Percentiles rank a stretch among this genome's conserved stretches.
These are phyloP conservation scores for Periophthalmodon schlosseri DNA, from an alignment of 2,113 vertebrate species.

Conservation along the genomic window DNA sequence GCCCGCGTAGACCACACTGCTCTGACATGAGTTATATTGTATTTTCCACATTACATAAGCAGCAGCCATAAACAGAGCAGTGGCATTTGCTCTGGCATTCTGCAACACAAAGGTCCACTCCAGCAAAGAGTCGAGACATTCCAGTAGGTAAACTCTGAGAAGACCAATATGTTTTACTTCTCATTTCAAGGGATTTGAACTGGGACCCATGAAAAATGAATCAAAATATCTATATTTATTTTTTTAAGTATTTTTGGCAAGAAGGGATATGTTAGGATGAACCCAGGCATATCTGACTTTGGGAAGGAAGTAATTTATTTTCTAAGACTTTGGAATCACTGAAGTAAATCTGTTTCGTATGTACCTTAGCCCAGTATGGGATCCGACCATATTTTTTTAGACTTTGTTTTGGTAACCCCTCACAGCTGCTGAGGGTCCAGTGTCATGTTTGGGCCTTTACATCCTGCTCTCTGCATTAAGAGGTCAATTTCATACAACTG, in stretches of 20 bases:
- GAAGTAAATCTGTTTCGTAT: neutral
- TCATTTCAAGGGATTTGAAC: neutral
- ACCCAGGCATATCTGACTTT: neutral
- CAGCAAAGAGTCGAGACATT: slow-evolving; percentile 8
- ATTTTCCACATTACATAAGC: slow-evolving; percentile 48
- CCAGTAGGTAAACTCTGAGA: slow-evolving; percentile 9
- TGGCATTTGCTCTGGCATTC: slow-evolving; percentile 52
- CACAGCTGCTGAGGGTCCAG: slow-evolving; percentile 56
- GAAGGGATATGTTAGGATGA: no score
- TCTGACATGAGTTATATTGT: slow-evolving; percentile 37
- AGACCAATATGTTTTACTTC: neutral
- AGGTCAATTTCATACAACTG: slow-evolving; percentile 42
- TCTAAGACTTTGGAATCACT: neutral
- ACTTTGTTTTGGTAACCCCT: slow-evolving; percentile 22
- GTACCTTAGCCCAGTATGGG: slow-evolving; percentile 9
- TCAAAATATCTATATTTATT: neutral
- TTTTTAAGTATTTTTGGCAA: neutral
- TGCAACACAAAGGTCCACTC: slow-evolving; percentile 36
- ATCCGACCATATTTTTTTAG: slow-evolving; percentile 33
- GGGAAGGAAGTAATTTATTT: neutral
- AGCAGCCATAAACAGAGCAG: slow-evolving; percentile 35
- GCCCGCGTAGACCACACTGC: slow-evolving; percentile 9
- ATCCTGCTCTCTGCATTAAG: slow-evolving; percentile 24
- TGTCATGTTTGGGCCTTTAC: slow-evolving; percentile 39
- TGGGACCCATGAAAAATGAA: neutral